phyloP scores from a whole-genome alignment of 1,140 invertebrate species.

The Acromyrmex charruanus region DNA sequence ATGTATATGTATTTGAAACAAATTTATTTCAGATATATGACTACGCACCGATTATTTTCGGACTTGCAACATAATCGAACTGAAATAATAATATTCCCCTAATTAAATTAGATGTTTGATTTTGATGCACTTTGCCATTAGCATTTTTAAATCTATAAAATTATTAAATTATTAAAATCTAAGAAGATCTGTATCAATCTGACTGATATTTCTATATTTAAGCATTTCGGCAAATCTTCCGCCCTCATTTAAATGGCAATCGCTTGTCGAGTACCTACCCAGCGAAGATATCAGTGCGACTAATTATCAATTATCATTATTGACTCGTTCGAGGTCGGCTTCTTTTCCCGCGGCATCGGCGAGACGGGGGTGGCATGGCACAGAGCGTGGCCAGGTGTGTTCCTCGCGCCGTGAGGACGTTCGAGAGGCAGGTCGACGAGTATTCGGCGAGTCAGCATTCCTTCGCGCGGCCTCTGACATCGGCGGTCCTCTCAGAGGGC shows the following conservation, averaged over 20 bases:
- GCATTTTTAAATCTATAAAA: no score
- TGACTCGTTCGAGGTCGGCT: slow-evolving; percentile 33
- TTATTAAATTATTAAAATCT: background rate
- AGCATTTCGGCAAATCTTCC: no score
- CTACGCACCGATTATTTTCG: no score
- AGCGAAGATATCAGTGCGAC: slow-evolving; percentile 20
- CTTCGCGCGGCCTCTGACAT: slow-evolving; percentile 83
- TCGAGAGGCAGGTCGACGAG: slow-evolving; percentile 51
- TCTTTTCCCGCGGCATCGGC: slow-evolving; percentile 20
- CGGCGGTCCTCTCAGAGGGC: slow-evolving; percentile 79
- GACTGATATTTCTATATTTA: background rate
- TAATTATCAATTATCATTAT: slow-evolving; percentile 68
- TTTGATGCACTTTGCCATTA: no score
- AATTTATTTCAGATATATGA: no score
- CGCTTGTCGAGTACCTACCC: background rate
- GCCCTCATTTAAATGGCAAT: background rate
- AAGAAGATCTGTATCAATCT: background rate
- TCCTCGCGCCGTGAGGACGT: slow-evolving; percentile 72
- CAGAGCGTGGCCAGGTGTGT: slow-evolving; percentile 73
- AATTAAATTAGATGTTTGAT: no score
- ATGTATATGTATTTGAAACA: no score
- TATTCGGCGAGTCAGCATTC: slow-evolving; percentile 79
- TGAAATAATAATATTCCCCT: no score
- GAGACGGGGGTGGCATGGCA: slow-evolving; percentile 9
- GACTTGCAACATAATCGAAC: no score